Evolutionary conservation across 2,888 invertebrate species (phyloP).

Genomic region (Galerucella pusilla): DNA sequence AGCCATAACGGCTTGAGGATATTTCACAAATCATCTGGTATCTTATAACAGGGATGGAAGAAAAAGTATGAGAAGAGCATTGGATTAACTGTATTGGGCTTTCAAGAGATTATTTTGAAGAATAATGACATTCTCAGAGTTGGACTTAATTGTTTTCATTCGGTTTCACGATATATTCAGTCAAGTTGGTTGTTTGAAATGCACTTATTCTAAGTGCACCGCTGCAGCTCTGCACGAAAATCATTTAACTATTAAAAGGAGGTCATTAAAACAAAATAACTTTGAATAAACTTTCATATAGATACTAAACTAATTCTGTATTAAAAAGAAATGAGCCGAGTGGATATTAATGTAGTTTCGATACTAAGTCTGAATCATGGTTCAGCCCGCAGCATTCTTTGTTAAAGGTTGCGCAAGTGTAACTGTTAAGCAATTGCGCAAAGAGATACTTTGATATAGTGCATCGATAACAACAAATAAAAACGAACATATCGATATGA

Average conservation of each 20-base stretch:
- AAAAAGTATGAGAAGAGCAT: too few species aligned
- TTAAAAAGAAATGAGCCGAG: slow-evolving; percentile 53
- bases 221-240: not conserved
- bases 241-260: not conserved
- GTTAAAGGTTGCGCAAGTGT: slow-evolving; percentile 39
- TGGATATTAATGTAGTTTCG: slow-evolving; percentile 55
- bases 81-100: too few species aligned
- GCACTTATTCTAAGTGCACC: not conserved
- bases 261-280: slow-evolving; percentile 6
- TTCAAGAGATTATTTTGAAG: too few species aligned
- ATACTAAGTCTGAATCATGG: slow-evolving; percentile 57
- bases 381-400: slow-evolving; percentile 43
- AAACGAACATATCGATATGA: slow-evolving; percentile 15
- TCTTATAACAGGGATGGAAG: too few species aligned
- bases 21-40: too few species aligned
- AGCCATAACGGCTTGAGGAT: too few species aligned
- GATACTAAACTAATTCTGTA: not conserved
- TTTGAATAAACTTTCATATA: not conserved
- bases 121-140: too few species aligned
- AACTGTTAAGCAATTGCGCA: slow-evolving; percentile 35
- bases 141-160: too few species aligned
- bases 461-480: slow-evolving; percentile 19
- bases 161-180: too few species aligned
- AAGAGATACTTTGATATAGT: slow-evolving; percentile 32
- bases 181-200: not conserved